Conservation (phyloP, 1,140 invertebrate species). For the Dysdera silvatica region DNA sequence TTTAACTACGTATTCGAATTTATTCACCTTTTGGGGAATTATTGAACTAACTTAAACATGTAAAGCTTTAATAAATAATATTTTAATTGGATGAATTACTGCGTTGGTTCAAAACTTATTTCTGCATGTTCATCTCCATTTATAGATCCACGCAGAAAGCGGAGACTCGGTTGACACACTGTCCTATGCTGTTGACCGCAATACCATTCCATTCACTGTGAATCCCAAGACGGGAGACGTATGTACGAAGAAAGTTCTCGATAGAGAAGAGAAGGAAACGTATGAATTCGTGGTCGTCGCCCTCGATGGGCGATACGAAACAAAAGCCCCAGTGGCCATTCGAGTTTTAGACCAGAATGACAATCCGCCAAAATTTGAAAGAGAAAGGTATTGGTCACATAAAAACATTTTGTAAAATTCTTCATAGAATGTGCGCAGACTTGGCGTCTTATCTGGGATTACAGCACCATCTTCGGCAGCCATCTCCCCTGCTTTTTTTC, state of each 20-base stretch:
- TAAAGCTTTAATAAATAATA: no score
- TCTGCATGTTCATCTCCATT: background rate
- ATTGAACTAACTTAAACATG: no score
- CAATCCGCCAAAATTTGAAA: conserved; percentile 47
- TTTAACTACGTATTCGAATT: no score
- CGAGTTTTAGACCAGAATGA: conserved; percentile 47
- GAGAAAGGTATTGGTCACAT: no score
- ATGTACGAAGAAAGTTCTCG: conserved; percentile 69
- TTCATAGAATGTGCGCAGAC: no score
- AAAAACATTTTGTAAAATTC: no score
- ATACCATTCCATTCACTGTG: conserved; percentile 32
- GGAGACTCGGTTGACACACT: conserved; percentile 36
- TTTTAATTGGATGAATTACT: no score
- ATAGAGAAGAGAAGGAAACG: conserved; percentile 59
- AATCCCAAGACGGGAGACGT: conserved; percentile 69
- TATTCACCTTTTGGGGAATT: no score
- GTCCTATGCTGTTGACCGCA: conserved; percentile 31
- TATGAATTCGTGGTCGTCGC: conserved; percentile 36
- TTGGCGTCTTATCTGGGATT: no score
- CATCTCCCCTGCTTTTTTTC: no score
- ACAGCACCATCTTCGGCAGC: no score
- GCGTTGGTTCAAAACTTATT: no score
- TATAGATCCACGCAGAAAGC: conserved; percentile 32
- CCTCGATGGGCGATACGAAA: conserved; percentile 36
- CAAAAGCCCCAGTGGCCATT: conserved; percentile 30